These are phyloP conservation scores for Tragelaphus oryx DNA, from an alignment of 2,797 vertebrate species.

Conservation along the genomic window DNA sequence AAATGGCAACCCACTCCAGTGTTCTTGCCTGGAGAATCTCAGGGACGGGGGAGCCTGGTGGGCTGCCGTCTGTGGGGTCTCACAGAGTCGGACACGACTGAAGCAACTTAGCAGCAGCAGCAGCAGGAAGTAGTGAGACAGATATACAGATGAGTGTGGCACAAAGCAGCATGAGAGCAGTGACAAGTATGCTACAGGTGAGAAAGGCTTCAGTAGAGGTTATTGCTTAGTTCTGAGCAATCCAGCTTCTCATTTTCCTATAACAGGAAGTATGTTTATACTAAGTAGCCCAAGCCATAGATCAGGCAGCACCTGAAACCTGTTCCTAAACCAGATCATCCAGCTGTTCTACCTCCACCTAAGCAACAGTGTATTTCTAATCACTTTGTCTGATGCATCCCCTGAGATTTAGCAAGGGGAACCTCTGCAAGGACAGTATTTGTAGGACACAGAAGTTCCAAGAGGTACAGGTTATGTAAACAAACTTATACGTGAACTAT, in stretches of 20 bases:
- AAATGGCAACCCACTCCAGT: no score
- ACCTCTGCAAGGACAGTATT: not conserved
- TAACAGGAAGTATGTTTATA: not conserved
- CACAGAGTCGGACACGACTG: no score
- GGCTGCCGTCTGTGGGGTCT: no score
- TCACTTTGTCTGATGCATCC: not conserved
- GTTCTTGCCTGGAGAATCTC: no score
- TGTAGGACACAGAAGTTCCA: not conserved
- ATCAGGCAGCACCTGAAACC: not conserved
- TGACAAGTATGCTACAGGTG: not conserved
- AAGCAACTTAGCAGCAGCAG: no score
- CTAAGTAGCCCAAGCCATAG: not conserved
- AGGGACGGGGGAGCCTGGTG: no score
- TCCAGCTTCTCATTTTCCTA: not conserved
- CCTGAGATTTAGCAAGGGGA: not conserved
- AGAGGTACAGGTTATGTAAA: not conserved
- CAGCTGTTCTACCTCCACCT: not conserved
- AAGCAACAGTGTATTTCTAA: not conserved
- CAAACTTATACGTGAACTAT: constrained; percentile 7
- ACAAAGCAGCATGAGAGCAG: not conserved
- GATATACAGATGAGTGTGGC: not conserved
- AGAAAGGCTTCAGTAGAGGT: not conserved
- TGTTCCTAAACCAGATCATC: not conserved
- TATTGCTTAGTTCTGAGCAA: not conserved
- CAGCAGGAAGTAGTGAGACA: not conserved